Percentiles rank a stretch among this genome's conserved stretches.
Evolutionary conservation across 2,888 invertebrate species (phyloP).

Genomic region (Tenthredo livida): DNA sequence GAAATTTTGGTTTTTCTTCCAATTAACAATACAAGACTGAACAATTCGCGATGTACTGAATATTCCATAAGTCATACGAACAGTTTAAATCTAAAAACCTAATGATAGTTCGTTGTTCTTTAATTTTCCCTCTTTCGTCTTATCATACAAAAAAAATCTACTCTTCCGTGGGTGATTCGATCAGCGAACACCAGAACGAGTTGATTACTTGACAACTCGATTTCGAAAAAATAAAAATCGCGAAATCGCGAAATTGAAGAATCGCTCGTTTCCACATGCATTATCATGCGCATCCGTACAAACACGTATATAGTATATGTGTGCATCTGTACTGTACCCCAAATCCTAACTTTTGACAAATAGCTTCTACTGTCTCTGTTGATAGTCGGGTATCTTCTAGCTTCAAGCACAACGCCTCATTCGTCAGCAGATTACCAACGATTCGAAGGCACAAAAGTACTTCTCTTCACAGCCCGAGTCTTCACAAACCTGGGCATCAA

Average conservation of each 20-base stretch:
- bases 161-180: not conserved
- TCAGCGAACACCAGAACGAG: not conserved
- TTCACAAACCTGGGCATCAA: conserved; percentile 80
- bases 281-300: not conserved
- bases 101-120: not conserved
- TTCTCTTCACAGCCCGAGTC: conserved; percentile 87
- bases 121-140: not conserved
- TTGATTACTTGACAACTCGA: not conserved
- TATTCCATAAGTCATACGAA: not conserved
- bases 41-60: not conserved
- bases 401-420: conserved; percentile 96
- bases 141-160: not conserved
- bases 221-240: not conserved
- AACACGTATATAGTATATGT: not conserved
- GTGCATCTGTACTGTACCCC: not conserved
- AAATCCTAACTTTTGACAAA: conserved; percentile 25
- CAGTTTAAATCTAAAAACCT: not conserved
- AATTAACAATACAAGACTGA: not conserved
- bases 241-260: not conserved
- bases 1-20: no score
- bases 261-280: not conserved
- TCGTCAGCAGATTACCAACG: conserved; percentile 94
- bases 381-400: conserved; percentile 87
- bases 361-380: conserved; percentile 46
- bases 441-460: conserved; percentile 91